Evolutionary conservation across 2,888 invertebrate genomes (phyloP), one percentile per base, ranked within the genome.

Genomic region (Netelia melanura): DNA sequence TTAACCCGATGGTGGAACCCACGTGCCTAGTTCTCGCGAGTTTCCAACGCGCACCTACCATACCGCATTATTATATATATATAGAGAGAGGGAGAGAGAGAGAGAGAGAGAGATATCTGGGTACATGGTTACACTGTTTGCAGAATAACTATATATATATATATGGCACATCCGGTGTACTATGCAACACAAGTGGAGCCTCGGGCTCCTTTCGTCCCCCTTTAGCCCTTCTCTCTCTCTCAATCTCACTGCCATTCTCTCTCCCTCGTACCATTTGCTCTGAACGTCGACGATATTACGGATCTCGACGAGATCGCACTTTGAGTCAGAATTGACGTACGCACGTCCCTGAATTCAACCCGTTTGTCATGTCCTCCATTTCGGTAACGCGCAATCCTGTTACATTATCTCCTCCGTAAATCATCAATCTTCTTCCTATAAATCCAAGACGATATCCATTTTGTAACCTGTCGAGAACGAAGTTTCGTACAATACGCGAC

Each of bases 1-100:
- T 85, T 85, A 85, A 82, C 85, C 85, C 75, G n/a, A 64, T 81
- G 70, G 14, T 58, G 17, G 70, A 30, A 58, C 54, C 75, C 82
- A 79, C 77, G 78, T 82, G 85, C 71, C 74, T 75, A 65, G 61
- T 71, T 82, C 82, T 58, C 54, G 58, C 17, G 64, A 78, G 71
- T 43, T 76, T 58, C 17, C 72, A 48, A 56, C 38, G 48, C 74
- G 25, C 9, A 62, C 38, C 30, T 61, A 64, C 70, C 58, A 21
- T 21, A 10, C 58, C 10, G 17, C 23, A 58, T 30, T 25, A 62
- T 62, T 43, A 52, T 10, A 67, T 62, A 30, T 52, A 71, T 68
- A 43, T n/a, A 17, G 9, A 30, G 48, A 48, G 30, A 17, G 17
- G 17, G 17, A 17, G 17, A 17, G 17, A 17, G 17, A 17, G 17